phyloP scores from a whole-genome alignment of 1,140 invertebrate species.

The Bombyx mandarina region DNA sequence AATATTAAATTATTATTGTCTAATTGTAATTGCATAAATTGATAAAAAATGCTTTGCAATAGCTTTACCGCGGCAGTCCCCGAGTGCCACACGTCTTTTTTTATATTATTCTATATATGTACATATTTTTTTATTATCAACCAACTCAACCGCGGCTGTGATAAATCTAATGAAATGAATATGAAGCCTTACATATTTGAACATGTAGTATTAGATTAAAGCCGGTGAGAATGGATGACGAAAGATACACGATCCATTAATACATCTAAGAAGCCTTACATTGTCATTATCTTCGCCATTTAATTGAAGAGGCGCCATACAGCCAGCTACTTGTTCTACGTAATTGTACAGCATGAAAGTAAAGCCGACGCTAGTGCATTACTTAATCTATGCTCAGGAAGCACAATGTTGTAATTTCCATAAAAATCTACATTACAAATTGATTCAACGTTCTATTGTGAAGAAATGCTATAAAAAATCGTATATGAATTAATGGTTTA shows the following conservation, averaged over 20 bases:
- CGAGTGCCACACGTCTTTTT: no score
- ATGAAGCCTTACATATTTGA: no score
- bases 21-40: no score
- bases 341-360: constrained; percentile 7
- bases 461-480: neutral
- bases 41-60: no score
- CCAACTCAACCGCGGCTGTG: no score
- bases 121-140: no score
- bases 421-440: constrained; percentile 1
- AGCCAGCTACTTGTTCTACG: neutral
- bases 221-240: neutral
- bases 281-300: constrained; percentile 12
- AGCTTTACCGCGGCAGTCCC: no score
- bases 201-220: neutral
- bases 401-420: constrained; percentile 3
- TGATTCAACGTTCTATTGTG: neutral
- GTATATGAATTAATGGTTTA: no score
- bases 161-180: no score
- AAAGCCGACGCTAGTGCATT: neutral
- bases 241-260: constrained; percentile 12
- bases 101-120: no score
- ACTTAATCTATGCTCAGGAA: neutral
- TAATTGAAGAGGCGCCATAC: constrained; percentile 17
- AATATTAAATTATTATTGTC: no score
- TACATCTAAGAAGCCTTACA: constrained; percentile 2